phyloP scores from a whole-genome alignment of 2,797 vertebrate genomes.

The Crypturellus tataupa region DNA sequence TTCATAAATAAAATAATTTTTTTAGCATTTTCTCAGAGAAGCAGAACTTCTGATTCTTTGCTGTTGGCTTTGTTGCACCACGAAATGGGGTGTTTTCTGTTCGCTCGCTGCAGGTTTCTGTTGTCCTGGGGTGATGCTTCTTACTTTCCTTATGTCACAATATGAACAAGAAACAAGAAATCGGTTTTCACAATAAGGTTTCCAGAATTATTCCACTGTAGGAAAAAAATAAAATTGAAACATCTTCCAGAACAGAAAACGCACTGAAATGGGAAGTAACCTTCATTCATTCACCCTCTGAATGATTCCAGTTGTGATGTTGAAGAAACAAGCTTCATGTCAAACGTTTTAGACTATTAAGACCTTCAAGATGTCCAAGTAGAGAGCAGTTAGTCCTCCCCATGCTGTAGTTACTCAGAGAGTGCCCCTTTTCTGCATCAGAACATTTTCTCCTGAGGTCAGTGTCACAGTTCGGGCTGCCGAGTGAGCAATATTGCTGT shows the following conservation, averaged over 20 bases:
- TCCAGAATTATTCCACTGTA: conserved; percentile 56
- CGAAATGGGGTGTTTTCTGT: neutral
- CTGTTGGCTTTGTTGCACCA: neutral
- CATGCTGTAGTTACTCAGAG: neutral
- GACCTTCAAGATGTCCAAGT: neutral
- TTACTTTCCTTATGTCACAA: neutral
- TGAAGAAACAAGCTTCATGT: conserved; percentile 4
- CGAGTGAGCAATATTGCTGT: conserved; percentile 60
- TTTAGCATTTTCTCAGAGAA: conserved; percentile 52
- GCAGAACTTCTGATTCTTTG: neutral
- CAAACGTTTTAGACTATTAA: conserved; percentile 37
- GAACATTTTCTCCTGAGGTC: conserved; percentile 15
- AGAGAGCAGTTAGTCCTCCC: neutral
- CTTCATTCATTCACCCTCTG: conserved; percentile 62
- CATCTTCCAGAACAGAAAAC: conserved; percentile 56
- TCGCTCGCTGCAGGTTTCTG: neutral
- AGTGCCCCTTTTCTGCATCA: conserved; percentile 36
- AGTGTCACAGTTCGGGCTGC: conserved; percentile 33
- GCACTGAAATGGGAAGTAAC: conserved; percentile 70
- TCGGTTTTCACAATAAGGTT: conserved; percentile 41
- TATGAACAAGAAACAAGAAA: conserved; percentile 41
- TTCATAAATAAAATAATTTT: conserved; percentile 43
- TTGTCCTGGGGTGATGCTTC: conserved; percentile 45
- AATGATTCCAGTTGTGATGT: conserved; percentile 34
- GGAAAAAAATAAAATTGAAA: conserved; percentile 65